Evolutionary conservation across 1,140 invertebrate species (phyloP), one percentile per base, ranked within the genome.

Genomic region (Anthonomus grandis): DNA sequence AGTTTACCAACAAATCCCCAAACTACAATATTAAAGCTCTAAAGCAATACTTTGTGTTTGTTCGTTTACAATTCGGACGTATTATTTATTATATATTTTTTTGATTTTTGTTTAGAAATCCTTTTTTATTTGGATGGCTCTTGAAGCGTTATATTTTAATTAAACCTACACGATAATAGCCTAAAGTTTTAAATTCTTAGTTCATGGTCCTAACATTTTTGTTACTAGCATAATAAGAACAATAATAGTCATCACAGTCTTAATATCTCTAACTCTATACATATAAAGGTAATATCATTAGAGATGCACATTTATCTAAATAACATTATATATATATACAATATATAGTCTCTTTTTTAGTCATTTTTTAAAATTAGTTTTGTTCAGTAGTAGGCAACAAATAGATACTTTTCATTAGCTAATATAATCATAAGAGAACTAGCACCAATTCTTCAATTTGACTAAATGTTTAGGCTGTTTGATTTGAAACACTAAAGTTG

Each of bases 391-490:
- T 44, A 60, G 59, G 59, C 59, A 60, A 56, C 46, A 50, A 31
- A 48, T 48, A 54, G 23, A 31, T 47, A n/a, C n/a, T n/a, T n/a
- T n/a, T n/a, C n/a, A n/a, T 36, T 48, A 54, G 38, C 46, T 57
- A 61, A 51, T 17, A 61, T 61, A 50, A 51, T 61, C 59, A 61
- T 61, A 61, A 61, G 59, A 61, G 38, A 57, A 57, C 59, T 60
- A 61, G 59, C 59, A 61, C 59, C 59, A 61, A 52, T 57, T n/a
- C n/a, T n/a, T 61, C 48, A 57, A 61, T 61, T 51, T 61, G 59
- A 61, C 59, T 61, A 61, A 61, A 50, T 55, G 23, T 19, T 55
- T 38, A 17, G 39, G 22, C 10, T 2, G 31, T n/a, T n/a, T n/a
- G n/a, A n/a, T n/a, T n/a, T n/a, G n/a, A n/a, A n/a, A n/a, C n/a